These are phyloP conservation scores for Epizoanthus illoricatus DNA, from an alignment of 92 coral and sea anemone genomes.

Conservation along the genomic window DNA sequence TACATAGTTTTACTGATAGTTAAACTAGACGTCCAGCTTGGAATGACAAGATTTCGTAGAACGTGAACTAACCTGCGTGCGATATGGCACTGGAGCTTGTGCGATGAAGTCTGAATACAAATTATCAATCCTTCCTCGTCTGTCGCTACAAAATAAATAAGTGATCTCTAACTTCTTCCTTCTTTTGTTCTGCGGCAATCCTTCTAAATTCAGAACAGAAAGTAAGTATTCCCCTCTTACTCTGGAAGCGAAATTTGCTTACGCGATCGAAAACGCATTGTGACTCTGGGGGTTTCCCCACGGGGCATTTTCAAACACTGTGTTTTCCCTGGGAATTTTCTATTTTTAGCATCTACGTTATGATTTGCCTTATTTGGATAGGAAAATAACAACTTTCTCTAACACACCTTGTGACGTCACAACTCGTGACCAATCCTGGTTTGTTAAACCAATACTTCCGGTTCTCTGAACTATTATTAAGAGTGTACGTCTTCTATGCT, in stretches of 20 bases:
- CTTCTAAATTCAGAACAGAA: constrained; percentile 22
- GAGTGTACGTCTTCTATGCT: not conserved
- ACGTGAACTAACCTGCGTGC: not conserved
- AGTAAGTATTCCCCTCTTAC: not conserved
- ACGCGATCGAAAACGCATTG: not conserved
- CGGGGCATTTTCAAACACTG: not conserved
- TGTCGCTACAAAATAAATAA: not conserved
- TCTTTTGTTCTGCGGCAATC: not conserved
- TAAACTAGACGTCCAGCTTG: no score
- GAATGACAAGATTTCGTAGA: not conserved
- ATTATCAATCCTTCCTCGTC: not conserved
- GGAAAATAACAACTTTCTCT: no score
- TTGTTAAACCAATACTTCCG: constrained; percentile 8
- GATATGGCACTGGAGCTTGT: not conserved
- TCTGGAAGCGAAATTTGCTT: not conserved
- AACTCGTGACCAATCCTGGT: constrained; percentile 18
- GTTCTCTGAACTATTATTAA: not conserved
- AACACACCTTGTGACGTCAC: not conserved
- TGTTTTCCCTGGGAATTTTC: constrained; percentile 10
- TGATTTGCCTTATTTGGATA: constrained; percentile 11
- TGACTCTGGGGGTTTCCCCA: constrained; percentile 33
- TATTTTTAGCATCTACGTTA: constrained; percentile 22
- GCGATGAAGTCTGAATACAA: not conserved
- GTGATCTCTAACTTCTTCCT: not conserved
- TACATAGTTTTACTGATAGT: no score